These are phyloP conservation scores for Paragorgia papillata DNA, from an alignment of 92 coral and sea anemone genomes.

Conservation along the genomic window DNA sequence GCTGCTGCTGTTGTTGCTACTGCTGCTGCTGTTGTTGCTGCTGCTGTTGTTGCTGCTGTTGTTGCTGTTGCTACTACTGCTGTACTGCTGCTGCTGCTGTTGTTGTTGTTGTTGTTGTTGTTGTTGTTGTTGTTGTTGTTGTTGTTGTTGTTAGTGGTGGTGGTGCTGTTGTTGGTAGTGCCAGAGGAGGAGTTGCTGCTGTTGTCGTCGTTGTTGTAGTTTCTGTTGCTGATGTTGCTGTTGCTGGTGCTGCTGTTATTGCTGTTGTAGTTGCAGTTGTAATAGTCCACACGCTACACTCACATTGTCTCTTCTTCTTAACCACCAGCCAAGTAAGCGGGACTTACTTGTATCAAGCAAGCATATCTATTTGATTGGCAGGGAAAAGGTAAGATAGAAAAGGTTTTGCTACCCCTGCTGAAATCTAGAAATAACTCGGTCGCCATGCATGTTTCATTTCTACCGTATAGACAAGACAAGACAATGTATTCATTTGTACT, in stretches of 20 bases:
- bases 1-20: not conserved
- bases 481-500: too few species aligned
- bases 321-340: constrained; percentile 78
- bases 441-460: too few species aligned
- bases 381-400: constrained; percentile 73
- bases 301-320: not conserved
- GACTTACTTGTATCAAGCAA: constrained; percentile 92
- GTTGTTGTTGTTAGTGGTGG: not conserved
- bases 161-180: not conserved
- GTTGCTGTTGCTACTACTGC: not conserved
- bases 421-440: too few species aligned
- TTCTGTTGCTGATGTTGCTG: not conserved
- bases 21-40: not conserved
- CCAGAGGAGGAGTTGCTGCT: not conserved
- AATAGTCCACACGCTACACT: not conserved
- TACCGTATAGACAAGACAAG: too few species aligned
- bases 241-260: not conserved
- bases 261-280: not conserved
- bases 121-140: not conserved
- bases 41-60: too few species aligned
- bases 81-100: not conserved
- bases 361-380: constrained; percentile 93
- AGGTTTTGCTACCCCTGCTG: too few species aligned
- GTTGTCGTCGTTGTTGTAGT: constrained; percentile 2
- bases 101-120: too few species aligned